Conservation (phyloP, 2,888 invertebrate species). For the Diplolepis rosae region DNA sequence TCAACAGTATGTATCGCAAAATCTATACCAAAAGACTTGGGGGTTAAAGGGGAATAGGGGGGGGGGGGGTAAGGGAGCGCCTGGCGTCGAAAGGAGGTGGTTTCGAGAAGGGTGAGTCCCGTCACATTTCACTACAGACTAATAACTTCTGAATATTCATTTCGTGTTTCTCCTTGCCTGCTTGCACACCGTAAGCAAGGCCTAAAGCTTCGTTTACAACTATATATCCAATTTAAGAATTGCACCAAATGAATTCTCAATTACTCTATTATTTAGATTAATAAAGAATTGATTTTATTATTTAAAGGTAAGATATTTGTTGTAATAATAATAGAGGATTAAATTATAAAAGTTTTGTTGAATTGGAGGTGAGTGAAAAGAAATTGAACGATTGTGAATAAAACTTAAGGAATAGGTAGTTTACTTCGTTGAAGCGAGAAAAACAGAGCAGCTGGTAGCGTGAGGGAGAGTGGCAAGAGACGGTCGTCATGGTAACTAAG, state of each 20-base stretch:
- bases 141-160: constrained; percentile 74
- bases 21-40: constrained; percentile 63
- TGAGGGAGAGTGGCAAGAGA: constrained; percentile 60
- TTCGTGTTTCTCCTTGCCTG: constrained; percentile 73
- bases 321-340: background rate
- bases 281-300: background rate
- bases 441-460: constrained; percentile 66
- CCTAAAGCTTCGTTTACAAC: constrained; percentile 69
- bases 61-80: constrained; percentile 54
- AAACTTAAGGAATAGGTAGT: constrained; percentile 30
- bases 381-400: constrained; percentile 2
- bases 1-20: constrained; percentile 71
- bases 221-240: background rate
- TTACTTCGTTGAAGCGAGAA: constrained; percentile 65
- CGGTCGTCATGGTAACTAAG: constrained; percentile 71
- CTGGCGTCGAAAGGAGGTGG: constrained; percentile 55
- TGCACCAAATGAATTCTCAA: background rate
- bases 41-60: constrained; percentile 50
- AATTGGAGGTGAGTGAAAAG: background rate
- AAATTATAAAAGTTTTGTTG: background rate
- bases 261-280: background rate
- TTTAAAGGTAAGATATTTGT: background rate
- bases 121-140: constrained; percentile 74
- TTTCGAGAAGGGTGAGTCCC: constrained; percentile 71
- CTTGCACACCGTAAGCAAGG: constrained; percentile 66